Evolutionary conservation across 1,140 invertebrate species (phyloP), one percentile per base, ranked within the genome.

Genomic region (Pachyrhynchus sulphureomaculatus): DNA sequence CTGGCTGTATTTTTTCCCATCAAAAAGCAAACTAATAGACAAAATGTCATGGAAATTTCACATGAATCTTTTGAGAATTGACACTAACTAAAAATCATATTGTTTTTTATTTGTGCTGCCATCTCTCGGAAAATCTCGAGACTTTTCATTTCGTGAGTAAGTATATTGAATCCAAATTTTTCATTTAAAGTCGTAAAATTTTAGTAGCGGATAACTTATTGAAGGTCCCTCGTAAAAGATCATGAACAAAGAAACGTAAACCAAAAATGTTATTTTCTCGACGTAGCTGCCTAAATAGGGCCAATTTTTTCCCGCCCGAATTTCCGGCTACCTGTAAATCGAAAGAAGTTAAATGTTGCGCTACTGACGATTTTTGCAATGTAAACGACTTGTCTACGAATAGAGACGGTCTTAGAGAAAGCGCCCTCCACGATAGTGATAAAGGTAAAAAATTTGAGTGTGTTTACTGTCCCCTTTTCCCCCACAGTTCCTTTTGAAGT

Each of bases 281-380:
- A 20, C n/a, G 13, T 45, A 56, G 52, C 26, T 56, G 54, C 32
- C 32, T 45, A 12, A 13, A 47, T 47, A 45, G 23, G 32, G 42
- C 24, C 12, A 12, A 45, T 23, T 56, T 45, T 56, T 56, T 56
- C 20, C 54, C 54, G 2, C 54, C 54, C 4, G 54, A 56, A 8
- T 36, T 34, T 9, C 42, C 54, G 9, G 23, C 24, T 15, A 15
- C 4, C n/a, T 56, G 54, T 56, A 32, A 10, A 5, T 34, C 41
- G 6, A 34, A 41, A n/a, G 20, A 47, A 23, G 24, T 26, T 5
- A 37, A n/a, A n/a, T 56, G 42, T 56, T 56, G 54, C 20, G 29
- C 12, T 2, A 21, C 33, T 17, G 37, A n/a, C 5, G 54, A 56
- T 56, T 56, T 56, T 26, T 56, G 54, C 44, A 56, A 56, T 42